These are phyloP conservation scores for Anas platyrhynchos DNA, from an alignment of 2,113 vertebrate species.

Conservation along the genomic window DNA sequence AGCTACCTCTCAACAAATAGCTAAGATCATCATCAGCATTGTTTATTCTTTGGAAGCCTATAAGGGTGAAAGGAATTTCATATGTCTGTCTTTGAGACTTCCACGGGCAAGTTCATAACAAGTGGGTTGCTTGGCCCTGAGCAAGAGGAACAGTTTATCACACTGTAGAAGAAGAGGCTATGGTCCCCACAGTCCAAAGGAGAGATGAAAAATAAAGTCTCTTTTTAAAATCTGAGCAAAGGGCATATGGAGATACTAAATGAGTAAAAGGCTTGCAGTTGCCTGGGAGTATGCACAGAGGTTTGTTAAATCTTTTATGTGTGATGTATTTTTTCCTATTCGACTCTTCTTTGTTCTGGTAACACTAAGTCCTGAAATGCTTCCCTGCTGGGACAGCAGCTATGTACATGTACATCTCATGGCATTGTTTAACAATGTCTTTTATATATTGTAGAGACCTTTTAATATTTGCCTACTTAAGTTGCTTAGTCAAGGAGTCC, in stretches of 20 bases:
- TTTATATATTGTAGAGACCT: neutral
- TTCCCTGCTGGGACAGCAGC: neutral
- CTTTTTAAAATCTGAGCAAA: neutral
- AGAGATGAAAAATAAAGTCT: neutral
- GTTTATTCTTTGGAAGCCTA: conserved; percentile 10
- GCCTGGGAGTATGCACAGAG: neutral
- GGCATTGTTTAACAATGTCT: neutral
- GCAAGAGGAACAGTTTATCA: neutral
- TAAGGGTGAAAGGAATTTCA: conserved; percentile 11
- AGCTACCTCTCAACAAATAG: conserved; percentile 7
- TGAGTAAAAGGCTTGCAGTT: neutral
- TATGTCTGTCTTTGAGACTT: neutral
- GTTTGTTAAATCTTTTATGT: neutral
- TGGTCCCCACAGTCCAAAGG: neutral
- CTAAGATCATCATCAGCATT: neutral
- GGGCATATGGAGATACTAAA: neutral
- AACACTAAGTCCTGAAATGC: neutral
- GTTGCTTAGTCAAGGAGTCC: neutral
- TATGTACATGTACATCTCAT: neutral
- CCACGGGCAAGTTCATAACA: neutral
- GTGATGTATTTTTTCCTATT: fast-evolving
- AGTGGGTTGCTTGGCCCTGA: neutral
- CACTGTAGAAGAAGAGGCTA: neutral
- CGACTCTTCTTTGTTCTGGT: neutral
- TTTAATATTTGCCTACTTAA: neutral